phyloP scores from a whole-genome alignment of 2,888 invertebrate genomes.

The Yponomeuta plumbellus region DNA sequence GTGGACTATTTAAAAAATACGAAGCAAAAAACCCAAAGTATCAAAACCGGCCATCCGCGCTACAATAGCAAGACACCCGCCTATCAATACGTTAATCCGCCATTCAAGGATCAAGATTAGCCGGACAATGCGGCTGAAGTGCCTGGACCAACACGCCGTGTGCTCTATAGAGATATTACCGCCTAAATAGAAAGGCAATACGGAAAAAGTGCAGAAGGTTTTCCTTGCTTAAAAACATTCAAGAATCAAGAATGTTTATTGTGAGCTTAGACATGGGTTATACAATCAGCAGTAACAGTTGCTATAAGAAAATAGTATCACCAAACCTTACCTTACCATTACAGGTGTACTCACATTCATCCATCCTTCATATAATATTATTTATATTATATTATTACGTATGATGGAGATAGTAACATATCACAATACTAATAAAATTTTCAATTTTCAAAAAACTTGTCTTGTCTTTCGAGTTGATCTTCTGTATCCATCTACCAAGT shows the following conservation, averaged over 20 bases:
- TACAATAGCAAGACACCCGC: background rate
- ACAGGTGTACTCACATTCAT: too few species aligned
- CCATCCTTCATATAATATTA: too few species aligned
- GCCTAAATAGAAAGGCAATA: background rate
- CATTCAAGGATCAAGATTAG: slow-evolving; percentile 6
- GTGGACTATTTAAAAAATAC: background rate
- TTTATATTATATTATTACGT: too few species aligned
- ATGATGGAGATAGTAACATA: too few species aligned
- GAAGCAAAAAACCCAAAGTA: background rate
- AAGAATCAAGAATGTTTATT: too few species aligned
- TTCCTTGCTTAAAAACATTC: too few species aligned
- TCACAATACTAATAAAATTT: too few species aligned
- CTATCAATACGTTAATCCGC: slow-evolving; percentile 12
- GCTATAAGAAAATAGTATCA: too few species aligned
- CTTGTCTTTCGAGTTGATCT: background rate
- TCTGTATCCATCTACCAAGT: background rate
- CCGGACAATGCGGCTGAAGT: background rate
- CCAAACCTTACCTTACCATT: too few species aligned
- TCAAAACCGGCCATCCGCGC: background rate
- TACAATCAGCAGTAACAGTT: too few species aligned
- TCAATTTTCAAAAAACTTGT: too few species aligned
- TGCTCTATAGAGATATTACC: background rate
- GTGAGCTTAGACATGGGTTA: too few species aligned
- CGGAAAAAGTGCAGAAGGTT: background rate
- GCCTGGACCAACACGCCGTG: background rate